Evolutionary conservation across 2,113 vertebrate genomes (phyloP).

Genomic region (Gymnarchus niloticus): DNA sequence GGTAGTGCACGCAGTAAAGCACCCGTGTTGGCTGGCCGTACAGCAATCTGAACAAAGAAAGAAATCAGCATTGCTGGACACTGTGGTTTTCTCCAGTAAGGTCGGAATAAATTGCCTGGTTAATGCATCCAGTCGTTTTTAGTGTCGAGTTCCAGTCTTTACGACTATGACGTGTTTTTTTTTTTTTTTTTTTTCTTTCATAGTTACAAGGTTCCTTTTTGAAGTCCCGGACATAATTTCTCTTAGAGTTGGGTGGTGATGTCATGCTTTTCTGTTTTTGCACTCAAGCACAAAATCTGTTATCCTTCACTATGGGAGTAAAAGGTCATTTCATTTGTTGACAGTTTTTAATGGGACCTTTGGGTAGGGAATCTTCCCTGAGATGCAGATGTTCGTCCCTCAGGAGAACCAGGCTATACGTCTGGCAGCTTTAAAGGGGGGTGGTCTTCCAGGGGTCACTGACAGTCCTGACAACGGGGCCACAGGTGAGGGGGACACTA

Average conservation of each 20-base stretch:
- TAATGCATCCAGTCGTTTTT: conserved; percentile 8
- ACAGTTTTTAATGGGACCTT: neutral
- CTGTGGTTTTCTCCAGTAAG: neutral
- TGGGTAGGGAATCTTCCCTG: neutral
- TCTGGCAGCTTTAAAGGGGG: neutral
- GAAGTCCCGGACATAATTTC: conserved; percentile 11
- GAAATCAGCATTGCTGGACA: neutral
- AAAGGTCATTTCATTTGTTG: neutral
- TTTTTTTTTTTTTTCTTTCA: neutral
- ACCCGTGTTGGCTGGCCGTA: neutral
- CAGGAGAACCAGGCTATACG: neutral
- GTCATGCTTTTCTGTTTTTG: conserved; percentile 8
- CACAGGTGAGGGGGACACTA: neutral
- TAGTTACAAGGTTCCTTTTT: neutral
- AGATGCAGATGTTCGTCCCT: neutral
- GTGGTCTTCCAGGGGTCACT: neutral
- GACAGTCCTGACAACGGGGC: neutral
- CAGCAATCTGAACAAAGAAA: neutral
- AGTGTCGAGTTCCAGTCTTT: neutral
- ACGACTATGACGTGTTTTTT: neutral
- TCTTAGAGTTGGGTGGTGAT: neutral
- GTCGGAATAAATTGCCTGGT: neutral
- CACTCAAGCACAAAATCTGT: neutral
- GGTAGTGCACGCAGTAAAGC: neutral
- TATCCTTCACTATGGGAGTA: neutral